Evolutionary conservation across 64 coral and sea anemone genomes (phyloP), one percentile per base, ranked within the genome.

Genomic region (Montipora cactus): DNA sequence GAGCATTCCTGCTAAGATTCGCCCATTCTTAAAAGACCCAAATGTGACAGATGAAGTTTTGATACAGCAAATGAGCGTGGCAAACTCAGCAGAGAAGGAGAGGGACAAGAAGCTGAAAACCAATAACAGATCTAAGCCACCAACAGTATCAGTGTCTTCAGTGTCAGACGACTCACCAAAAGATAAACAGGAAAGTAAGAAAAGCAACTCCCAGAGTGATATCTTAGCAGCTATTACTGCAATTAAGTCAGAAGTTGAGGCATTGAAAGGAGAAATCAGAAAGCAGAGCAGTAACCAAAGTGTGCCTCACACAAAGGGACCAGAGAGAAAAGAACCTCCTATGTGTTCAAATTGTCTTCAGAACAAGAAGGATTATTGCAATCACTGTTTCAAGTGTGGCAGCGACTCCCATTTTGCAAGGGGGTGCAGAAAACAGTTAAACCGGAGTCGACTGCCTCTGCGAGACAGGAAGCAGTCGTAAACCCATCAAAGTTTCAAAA

Each of bases 1-100:
- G 11, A 96, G 90, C 55, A 96, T 93, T 84, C 51, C 87, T 53
- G 91, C 87, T 12, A 96, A 96, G 47, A 67, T 96, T 14, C 67
- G 90, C 13, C 87, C 90, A 76, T 96, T 93, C 82, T 59, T 96
- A 6, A 83, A 92, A 44, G 77, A 95, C 81, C 22, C 69, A 15
- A 81, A 78, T 90, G 87, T 93, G n/a, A 93, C 72, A 11, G 79
- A 90, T 90, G 87, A 95, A 76, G 59, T 76, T 22, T 75, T 95
- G 3, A 88, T 95, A 4, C 94, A 89, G 4, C 83, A 95, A 61
- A 91, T 95, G 75, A 92, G 78, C 67, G 19, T 81, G 22, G 94
- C 90, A 4, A 74, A 73, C 1, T 90, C 80, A 13, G 80, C 91
- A 20, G 87, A 96, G 81, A 96, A 79, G 70, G 91, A 96, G 49